Evolutionary conservation across 2,797 vertebrate genomes (phyloP).

Genomic region (Yasuhikotakia modesta): DNA sequence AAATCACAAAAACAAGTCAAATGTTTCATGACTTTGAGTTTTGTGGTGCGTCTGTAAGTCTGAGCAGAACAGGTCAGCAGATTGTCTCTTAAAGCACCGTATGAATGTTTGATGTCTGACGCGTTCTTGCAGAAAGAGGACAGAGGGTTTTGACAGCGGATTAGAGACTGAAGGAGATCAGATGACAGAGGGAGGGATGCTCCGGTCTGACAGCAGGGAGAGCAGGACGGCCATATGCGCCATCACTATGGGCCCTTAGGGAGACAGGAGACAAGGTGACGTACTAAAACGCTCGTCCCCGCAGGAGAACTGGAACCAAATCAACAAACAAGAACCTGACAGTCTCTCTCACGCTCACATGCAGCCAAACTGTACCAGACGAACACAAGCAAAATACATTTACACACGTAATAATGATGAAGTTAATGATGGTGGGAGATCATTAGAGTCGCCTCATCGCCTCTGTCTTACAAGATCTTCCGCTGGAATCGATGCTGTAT

Average conservation of each 20-base stretch:
- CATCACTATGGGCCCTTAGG: slow-evolving; percentile 58
- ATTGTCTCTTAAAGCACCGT: slow-evolving; percentile 46
- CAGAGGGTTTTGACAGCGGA: slow-evolving; percentile 53
- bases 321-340: slow-evolving; percentile 49
- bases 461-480: slow-evolving; percentile 23
- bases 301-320: slow-evolving; percentile 57
- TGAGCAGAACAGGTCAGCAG: slow-evolving; percentile 39
- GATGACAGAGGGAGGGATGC: slow-evolving; percentile 39
- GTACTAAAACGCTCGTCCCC: slow-evolving; percentile 55
- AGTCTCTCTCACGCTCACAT: slow-evolving; percentile 8
- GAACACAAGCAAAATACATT: slow-evolving; percentile 1
- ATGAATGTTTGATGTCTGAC: slow-evolving; percentile 42
- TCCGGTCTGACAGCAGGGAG: slow-evolving; percentile 57
- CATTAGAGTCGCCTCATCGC: slow-evolving; percentile 43
- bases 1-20: background rate
- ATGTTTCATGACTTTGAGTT: background rate
- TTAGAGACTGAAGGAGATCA: slow-evolving; percentile 52
- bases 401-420: slow-evolving; percentile 27
- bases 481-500: slow-evolving; percentile 26
- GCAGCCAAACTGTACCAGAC: slow-evolving; percentile 6
- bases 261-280: slow-evolving; percentile 60
- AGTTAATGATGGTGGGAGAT: slow-evolving; percentile 33
- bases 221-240: slow-evolving; percentile 61
- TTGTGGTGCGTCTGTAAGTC: slow-evolving; percentile 12
- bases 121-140: slow-evolving; percentile 37